These are phyloP conservation scores for Diprion similis DNA, from an alignment of 1,140 invertebrate species.

Conservation along the genomic window DNA sequence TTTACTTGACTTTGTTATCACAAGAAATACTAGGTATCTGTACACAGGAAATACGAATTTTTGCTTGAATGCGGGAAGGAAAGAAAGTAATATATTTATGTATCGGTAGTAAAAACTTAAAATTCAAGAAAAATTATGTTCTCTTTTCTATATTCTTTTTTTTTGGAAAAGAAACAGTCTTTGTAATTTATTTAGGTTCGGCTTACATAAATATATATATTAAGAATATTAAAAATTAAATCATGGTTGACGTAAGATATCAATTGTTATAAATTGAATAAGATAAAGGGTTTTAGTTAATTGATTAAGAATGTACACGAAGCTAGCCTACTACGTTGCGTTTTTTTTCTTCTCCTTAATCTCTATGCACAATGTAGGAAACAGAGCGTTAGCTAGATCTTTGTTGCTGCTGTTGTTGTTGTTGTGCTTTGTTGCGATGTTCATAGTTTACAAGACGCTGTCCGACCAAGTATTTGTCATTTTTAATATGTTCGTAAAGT, in stretches of 20 bases:
- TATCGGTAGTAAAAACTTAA: too few relatives aligned
- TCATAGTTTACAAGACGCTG: slow-evolving; percentile 96
- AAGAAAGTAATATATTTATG: too few relatives aligned
- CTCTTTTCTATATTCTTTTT: slow-evolving; percentile 30
- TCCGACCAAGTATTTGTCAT: slow-evolving; percentile 98
- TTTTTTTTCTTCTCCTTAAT: slow-evolving; percentile 14
- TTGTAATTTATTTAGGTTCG: slow-evolving; percentile 48
- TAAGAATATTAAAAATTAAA: slow-evolving; percentile 46
- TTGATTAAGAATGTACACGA: slow-evolving; percentile 46
- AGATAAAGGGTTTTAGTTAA: not conserved
- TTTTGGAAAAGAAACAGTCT: slow-evolving; percentile 45
- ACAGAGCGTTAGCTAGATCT: slow-evolving; percentile 45
- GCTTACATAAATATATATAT: slow-evolving; percentile 46
- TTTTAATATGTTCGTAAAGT: slow-evolving; percentile 98
- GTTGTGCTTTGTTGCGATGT: slow-evolving; percentile 70
- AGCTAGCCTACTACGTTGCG: slow-evolving; percentile 38
- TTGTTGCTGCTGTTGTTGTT: slow-evolving; percentile 53
- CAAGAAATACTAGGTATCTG: too few relatives aligned
- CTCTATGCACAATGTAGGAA: not conserved
- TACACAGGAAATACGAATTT: too few relatives aligned
- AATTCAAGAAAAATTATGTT: too few relatives aligned
- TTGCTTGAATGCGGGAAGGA: too few relatives aligned
- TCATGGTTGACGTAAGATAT: slow-evolving; percentile 40
- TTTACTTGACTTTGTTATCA: too few relatives aligned
- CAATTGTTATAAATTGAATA: slow-evolving; percentile 9